Conservation (phyloP, 1,140 invertebrate genomes). For the Pseudobourletiella spinata region DNA sequence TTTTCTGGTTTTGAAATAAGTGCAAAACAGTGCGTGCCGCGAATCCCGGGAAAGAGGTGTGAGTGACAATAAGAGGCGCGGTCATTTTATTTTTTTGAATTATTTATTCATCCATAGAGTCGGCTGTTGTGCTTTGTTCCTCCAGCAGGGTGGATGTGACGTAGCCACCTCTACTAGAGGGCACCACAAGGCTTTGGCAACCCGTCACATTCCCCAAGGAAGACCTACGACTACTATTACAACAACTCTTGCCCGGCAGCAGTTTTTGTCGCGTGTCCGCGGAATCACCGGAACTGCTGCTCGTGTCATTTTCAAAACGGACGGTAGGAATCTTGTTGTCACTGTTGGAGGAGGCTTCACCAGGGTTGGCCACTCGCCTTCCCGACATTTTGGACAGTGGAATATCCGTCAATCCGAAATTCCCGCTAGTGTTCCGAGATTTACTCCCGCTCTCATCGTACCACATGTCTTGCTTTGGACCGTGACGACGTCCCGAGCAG, state of each 20-base stretch:
- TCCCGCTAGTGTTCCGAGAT: background rate
- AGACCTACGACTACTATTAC: too few species aligned
- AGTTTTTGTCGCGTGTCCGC: background rate
- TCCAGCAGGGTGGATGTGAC: background rate
- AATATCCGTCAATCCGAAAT: background rate
- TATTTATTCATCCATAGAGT: background rate
- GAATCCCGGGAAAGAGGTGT: too few species aligned
- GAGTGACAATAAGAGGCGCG: too few species aligned
- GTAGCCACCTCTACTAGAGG: background rate
- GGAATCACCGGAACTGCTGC: background rate
- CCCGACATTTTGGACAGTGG: background rate
- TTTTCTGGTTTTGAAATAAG: too few species aligned
- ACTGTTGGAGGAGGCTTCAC: background rate
- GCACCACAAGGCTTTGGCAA: too few species aligned
- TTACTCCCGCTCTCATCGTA: background rate
- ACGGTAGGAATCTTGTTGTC: background rate
- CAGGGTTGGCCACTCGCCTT: too few species aligned
- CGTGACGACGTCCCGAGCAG: background rate
- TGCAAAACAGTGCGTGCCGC: too few species aligned
- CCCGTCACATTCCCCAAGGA: too few species aligned
- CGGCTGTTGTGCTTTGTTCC: background rate
- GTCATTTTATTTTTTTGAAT: too few species aligned
- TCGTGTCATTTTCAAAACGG: conserved; percentile 8
- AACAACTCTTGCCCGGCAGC: too few species aligned
- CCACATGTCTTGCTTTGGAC: conserved; percentile 2